Evolutionary conservation across 1,140 invertebrate genomes (phyloP).

Genomic region (Conopomorpha cramerella): DNA sequence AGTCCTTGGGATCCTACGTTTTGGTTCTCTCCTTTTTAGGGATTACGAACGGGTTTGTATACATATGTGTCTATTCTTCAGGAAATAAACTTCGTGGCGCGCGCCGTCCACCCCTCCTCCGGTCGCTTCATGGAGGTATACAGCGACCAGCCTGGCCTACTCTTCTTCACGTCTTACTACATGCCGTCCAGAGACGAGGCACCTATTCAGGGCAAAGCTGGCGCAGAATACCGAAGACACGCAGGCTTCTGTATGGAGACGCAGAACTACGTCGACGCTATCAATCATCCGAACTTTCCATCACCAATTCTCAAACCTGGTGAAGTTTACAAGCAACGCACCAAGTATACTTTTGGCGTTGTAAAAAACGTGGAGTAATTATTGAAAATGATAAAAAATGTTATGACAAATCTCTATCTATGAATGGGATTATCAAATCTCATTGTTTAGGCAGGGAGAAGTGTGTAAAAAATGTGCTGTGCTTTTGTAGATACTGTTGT

Average conservation of each 20-base stretch:
- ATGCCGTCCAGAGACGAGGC: slow-evolving; percentile 63
- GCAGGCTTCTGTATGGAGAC: slow-evolving; percentile 89
- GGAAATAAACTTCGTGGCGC: slow-evolving; percentile 38
- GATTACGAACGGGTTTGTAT: no score
- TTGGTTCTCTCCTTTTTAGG: no score
- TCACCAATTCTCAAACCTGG: slow-evolving; percentile 74
- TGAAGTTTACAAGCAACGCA: slow-evolving; percentile 68
- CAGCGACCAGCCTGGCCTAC: slow-evolving; percentile 86
- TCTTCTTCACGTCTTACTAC: slow-evolving; percentile 86
- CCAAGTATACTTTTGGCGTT: slow-evolving; percentile 63
- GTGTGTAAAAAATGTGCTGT: no score
- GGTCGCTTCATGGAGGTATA: slow-evolving; percentile 78
- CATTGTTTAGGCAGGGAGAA: no score
- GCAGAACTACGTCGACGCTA: slow-evolving; percentile 89
- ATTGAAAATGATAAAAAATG: no score
- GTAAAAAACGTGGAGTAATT: no score
- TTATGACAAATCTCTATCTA: no score
- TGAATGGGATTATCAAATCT: no score
- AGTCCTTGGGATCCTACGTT: no score
- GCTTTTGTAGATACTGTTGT: no score
- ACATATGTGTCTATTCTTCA: no score
- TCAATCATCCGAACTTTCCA: slow-evolving; percentile 83
- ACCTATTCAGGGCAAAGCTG: slow-evolving; percentile 70
- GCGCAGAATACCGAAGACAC: slow-evolving; percentile 73
- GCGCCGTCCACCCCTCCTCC: slow-evolving; percentile 68